Conservation (phyloP, 2,888 invertebrate genomes). For the Timema podura region DNA sequence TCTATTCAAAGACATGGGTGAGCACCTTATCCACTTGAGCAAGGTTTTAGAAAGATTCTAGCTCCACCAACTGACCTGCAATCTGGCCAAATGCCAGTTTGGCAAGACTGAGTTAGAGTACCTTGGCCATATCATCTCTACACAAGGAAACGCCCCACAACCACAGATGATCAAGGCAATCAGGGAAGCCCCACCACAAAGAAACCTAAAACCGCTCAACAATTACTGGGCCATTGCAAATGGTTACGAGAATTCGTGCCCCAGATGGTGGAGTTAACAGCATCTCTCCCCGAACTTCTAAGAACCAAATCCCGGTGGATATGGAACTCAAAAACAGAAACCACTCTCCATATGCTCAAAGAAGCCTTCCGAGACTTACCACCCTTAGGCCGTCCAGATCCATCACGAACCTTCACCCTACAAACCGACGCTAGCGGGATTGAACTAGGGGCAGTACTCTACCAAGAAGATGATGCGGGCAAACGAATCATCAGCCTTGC, state of each 20-base stretch:
- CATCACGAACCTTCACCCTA: background rate
- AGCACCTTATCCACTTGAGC: too few species aligned
- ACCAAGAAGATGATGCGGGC: background rate
- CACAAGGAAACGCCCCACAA: background rate
- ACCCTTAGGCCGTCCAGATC: background rate
- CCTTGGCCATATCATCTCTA: background rate
- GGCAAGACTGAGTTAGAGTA: background rate
- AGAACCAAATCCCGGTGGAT: background rate
- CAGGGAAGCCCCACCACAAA: slow-evolving; percentile 2
- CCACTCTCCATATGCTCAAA: background rate
- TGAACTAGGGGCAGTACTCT: background rate
- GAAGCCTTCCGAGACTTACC: background rate
- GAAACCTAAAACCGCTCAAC: background rate
- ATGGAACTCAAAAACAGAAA: background rate
- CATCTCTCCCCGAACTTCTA: background rate
- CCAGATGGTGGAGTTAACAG: background rate
- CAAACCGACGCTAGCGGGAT: background rate
- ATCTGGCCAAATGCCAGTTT: background rate
- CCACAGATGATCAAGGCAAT: background rate
- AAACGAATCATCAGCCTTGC: too few species aligned
- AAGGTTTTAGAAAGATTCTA: too few species aligned
- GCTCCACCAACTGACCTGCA: background rate
- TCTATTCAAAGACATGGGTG: too few species aligned
- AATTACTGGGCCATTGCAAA: background rate
- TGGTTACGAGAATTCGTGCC: background rate